These are phyloP conservation scores for Bicyclus anynana DNA, from an alignment of 1,140 invertebrate genomes.

Conservation along the genomic window DNA sequence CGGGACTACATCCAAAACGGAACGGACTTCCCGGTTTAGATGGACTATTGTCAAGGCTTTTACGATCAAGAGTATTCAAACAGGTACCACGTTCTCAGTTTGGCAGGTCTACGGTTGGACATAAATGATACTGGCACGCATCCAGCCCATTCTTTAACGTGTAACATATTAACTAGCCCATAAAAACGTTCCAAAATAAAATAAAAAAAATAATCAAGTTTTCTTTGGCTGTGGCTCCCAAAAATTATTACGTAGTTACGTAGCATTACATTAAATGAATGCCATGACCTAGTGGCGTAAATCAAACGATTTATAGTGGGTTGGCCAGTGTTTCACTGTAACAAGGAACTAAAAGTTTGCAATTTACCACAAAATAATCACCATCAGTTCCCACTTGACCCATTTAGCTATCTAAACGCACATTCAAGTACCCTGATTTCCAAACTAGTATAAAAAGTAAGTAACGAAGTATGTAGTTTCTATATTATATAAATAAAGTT, in stretches of 20 bases:
- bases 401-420: too few species aligned
- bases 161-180: conserved; percentile 1
- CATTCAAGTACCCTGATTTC: too few species aligned
- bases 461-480: too few species aligned
- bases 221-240: neutral
- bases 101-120: neutral
- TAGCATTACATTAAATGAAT: neutral
- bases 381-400: too few species aligned
- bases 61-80: neutral
- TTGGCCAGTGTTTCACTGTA: too few species aligned
- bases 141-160: conserved; percentile 7
- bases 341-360: too few species aligned
- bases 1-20: too few species aligned
- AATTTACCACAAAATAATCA: too few species aligned
- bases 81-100: neutral
- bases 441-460: too few species aligned
- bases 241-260: neutral
- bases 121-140: neutral
- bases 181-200: conserved; percentile 2
- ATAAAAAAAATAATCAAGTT: neutral
- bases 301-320: neutral
- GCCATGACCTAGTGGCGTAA: neutral
- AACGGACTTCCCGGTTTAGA: too few species aligned
- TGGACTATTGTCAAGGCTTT: too few species aligned
- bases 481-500: too few species aligned